Evolutionary conservation across 2,113 vertebrate genomes (phyloP).

Genomic region (Octodon degus): DNA sequence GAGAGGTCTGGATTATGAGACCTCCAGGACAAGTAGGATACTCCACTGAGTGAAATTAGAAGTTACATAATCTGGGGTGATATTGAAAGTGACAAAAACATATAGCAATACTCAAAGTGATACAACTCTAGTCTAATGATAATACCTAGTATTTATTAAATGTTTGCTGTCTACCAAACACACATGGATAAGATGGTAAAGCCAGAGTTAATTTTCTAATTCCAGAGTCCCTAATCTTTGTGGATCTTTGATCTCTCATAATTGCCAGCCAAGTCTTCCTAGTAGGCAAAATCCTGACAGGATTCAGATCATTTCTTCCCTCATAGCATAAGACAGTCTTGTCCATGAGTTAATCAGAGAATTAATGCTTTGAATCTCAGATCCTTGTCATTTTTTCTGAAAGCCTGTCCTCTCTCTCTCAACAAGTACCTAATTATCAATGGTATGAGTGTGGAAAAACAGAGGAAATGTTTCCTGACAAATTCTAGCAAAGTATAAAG

Average conservation of each 20-base stretch:
- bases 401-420: not conserved
- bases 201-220: not conserved
- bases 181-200: not conserved
- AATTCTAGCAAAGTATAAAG: conserved; percentile 13
- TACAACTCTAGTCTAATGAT: conserved; percentile 7
- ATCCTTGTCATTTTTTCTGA: not conserved
- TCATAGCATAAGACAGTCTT: not conserved
- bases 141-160: not conserved
- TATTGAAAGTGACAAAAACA: not conserved
- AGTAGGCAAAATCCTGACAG: not conserved
- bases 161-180: not conserved
- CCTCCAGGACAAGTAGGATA: not conserved
- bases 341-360: not conserved
- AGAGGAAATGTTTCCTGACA: not conserved
- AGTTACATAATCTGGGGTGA: not conserved
- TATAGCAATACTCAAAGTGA: not conserved
- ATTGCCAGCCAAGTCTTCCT: not conserved
- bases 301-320: conserved; percentile 4
- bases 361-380: conserved; percentile 33
- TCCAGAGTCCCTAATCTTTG: not conserved
- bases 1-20: not conserved
- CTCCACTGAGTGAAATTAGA: not conserved
- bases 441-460: not conserved
- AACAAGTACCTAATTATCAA: not conserved
- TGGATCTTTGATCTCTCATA: not conserved